Percentiles rank a stretch among this genome's conserved stretches.
phyloP scores from a whole-genome alignment of 2,888 invertebrate genomes.

The Eledona agricola region DNA sequence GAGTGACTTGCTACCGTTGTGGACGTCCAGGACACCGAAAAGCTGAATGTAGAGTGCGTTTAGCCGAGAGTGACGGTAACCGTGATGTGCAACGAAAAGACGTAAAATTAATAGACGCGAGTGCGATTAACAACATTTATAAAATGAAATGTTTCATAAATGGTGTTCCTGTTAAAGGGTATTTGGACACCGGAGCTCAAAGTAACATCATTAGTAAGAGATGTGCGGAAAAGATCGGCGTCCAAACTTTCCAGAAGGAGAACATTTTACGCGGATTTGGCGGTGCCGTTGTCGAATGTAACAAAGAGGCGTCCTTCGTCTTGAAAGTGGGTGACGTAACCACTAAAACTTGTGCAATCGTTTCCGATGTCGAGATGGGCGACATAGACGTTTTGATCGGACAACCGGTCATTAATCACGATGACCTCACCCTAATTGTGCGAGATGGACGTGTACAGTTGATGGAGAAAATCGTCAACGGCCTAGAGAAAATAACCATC shows the following conservation, averaged over 20 bases:
- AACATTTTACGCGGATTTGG: slow-evolving; percentile 27
- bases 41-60: too few species aligned
- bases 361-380: slow-evolving; percentile 8
- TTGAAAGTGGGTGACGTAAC: slow-evolving; percentile 12
- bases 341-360: slow-evolving; percentile 8
- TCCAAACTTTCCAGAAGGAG: neutral
- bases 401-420: slow-evolving; percentile 20
- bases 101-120: too few species aligned
- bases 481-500: neutral
- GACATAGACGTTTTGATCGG: slow-evolving; percentile 19
- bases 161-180: too few species aligned
- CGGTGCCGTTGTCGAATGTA: neutral
- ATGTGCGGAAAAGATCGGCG: neutral
- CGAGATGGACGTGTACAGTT: neutral
- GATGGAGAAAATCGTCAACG: neutral
- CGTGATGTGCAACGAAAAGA: too few species aligned
- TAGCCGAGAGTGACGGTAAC: too few species aligned
- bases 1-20: too few species aligned
- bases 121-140: too few species aligned
- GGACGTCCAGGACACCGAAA: too few species aligned
- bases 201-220: too few species aligned
- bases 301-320: neutral
- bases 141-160: too few species aligned
- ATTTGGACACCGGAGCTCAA: too few species aligned
- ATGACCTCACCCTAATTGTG: slow-evolving; percentile 9